These are phyloP conservation scores for Muscicapa comitata DNA, from an alignment of 2,797 vertebrate genomes.

Conservation along the genomic window DNA sequence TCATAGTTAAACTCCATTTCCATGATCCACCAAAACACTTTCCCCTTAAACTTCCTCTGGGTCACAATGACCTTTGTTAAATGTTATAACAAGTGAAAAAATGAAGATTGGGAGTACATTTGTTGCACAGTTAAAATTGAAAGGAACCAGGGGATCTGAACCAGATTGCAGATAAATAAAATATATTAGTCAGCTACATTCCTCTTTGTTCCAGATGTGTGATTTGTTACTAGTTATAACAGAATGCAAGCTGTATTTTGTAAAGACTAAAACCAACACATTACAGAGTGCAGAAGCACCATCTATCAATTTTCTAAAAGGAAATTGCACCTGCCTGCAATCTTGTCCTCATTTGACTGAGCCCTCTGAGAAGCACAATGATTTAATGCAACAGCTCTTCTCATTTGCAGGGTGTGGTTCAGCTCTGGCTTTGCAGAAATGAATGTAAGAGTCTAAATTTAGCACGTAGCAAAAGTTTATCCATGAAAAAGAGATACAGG, in stretches of 20 bases:
- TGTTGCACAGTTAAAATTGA: constrained; percentile 31
- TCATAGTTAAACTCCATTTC: constrained; percentile 1
- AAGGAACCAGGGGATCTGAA: constrained; percentile 18
- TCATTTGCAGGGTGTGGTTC: background rate
- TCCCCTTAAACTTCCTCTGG: constrained; percentile 28
- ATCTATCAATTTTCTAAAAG: background rate
- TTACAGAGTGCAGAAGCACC: background rate
- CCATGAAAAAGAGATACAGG: background rate
- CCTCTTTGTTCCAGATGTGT: constrained; percentile 9
- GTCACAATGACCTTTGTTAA: constrained; percentile 57
- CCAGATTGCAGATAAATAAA: constrained; percentile 43
- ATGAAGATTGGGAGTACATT: constrained; percentile 22
- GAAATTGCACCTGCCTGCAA: background rate
- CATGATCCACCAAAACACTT: constrained; percentile 26
- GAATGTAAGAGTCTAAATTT: background rate
- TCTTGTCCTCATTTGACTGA: constrained; percentile 18
- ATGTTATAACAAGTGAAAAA: constrained; percentile 39
- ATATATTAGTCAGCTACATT: background rate
- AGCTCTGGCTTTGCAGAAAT: background rate
- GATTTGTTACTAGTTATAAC: constrained; percentile 28
- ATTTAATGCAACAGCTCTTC: constrained; percentile 12
- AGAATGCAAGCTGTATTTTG: constrained; percentile 35
- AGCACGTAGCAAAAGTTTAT: background rate
- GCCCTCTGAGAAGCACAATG: background rate
- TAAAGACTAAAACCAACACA: background rate